These are phyloP conservation scores for Pseudotriccus pelzelni DNA, from an alignment of 2,797 vertebrate species.

Conservation along the genomic window DNA sequence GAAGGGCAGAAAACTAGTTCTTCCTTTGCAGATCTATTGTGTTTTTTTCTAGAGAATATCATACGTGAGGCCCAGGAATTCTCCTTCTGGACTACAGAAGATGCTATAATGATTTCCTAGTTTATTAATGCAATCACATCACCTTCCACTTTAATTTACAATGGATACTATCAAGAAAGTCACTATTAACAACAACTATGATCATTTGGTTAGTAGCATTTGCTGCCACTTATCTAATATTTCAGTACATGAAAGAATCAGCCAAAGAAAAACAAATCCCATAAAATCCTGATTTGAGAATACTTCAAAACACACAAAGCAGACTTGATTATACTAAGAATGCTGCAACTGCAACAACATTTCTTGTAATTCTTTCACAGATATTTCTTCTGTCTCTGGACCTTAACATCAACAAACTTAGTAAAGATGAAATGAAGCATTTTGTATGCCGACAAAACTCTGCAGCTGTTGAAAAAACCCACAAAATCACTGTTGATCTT, in stretches of 20 bases:
- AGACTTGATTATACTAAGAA: conserved; percentile 21
- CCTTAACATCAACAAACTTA: conserved; percentile 52
- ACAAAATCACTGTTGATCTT: conserved; percentile 48
- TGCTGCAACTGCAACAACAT: conserved; percentile 21
- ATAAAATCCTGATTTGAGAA: conserved; percentile 3
- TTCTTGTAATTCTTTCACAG: conserved; percentile 34
- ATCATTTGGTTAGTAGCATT: not conserved
- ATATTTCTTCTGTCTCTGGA: conserved; percentile 27
- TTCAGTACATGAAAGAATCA: not conserved
- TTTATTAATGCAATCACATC: conserved; percentile 23
- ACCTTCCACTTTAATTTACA: not conserved
- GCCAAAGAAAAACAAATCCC: not conserved
- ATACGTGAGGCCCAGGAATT: conserved; percentile 9
- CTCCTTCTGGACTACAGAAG: conserved; percentile 51
- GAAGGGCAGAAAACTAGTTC: conserved; percentile 38
- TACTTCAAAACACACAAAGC: conserved; percentile 8
- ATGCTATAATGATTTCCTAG: not conserved
- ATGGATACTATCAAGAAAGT: not conserved
- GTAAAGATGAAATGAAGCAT: conserved; percentile 32
- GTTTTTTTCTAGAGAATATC: conserved; percentile 3
- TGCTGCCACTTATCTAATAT: conserved; percentile 3
- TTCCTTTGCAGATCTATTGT: not conserved
- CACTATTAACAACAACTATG: not conserved
- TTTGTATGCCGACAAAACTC: conserved; percentile 19
- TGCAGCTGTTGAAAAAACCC: conserved; percentile 34